Evolutionary conservation across 2,888 invertebrate species (phyloP).

Genomic region (Dascillus cervinus): DNA sequence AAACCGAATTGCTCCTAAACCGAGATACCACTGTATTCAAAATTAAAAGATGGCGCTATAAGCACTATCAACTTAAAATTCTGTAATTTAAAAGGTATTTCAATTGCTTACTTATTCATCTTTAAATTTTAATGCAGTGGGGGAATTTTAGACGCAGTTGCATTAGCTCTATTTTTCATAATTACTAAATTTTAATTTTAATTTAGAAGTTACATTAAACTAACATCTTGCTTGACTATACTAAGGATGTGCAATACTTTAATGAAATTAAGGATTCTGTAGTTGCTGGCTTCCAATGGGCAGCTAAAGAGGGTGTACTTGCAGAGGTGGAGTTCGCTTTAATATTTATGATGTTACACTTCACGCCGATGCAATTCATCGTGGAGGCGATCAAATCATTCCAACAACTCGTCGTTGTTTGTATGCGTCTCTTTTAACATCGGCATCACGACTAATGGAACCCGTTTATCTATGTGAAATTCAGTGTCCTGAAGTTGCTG

Average conservation of each 20-base stretch:
- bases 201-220: too few species aligned
- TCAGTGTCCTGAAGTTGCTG: slow-evolving; percentile 92
- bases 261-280: slow-evolving; percentile 99
- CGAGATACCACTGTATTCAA: too few species aligned
- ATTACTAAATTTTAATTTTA: too few species aligned
- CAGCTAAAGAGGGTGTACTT: slow-evolving; percentile 97
- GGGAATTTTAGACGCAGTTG: too few species aligned
- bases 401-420: slow-evolving; percentile 96
- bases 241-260: slow-evolving; percentile 99
- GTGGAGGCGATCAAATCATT: slow-evolving; percentile 99
- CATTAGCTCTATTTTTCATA: too few species aligned
- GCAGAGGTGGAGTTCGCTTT: slow-evolving; percentile 90
- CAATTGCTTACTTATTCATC: too few species aligned
- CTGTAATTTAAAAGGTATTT: too few species aligned
- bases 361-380: slow-evolving; percentile 99
- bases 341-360: slow-evolving; percentile 99
- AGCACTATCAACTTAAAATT: too few species aligned
- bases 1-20: too few species aligned
- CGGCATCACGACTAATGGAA: slow-evolving; percentile 91
- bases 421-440: slow-evolving; percentile 93
- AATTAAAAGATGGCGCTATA: too few species aligned
- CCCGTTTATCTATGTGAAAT: slow-evolving; percentile 99
- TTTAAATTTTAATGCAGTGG: too few species aligned
- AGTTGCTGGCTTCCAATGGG: slow-evolving; percentile 99
- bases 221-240: slow-evolving; percentile 94